These are phyloP conservation scores for Acomys russatus DNA, from an alignment of 2,797 vertebrate species.

Conservation along the genomic window DNA sequence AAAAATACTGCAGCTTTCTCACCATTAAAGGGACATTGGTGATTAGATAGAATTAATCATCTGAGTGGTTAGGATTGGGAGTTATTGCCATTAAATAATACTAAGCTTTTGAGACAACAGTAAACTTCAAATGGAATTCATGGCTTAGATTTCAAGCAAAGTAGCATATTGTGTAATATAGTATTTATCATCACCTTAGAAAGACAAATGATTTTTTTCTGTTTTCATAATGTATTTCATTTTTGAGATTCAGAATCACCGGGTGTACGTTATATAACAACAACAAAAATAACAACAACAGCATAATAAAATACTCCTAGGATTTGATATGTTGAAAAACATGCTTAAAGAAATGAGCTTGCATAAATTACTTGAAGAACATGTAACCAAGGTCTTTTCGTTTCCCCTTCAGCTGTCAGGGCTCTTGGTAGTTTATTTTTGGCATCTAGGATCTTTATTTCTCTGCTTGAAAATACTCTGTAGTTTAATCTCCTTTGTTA, in stretches of 20 bases:
- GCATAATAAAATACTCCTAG: slow-evolving; percentile 54
- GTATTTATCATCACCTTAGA: slow-evolving; percentile 69
- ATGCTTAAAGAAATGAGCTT: slow-evolving; percentile 71
- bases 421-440: slow-evolving; percentile 4
- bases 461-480: slow-evolving; percentile 27
- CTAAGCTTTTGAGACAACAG: slow-evolving; percentile 65
- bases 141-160: slow-evolving; percentile 57
- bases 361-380: slow-evolving; percentile 59
- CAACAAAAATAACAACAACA: background rate
- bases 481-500: slow-evolving; percentile 29
- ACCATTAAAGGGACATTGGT: slow-evolving; percentile 70
- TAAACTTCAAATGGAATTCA: slow-evolving; percentile 61
- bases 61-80: slow-evolving; percentile 59
- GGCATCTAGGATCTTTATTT: slow-evolving; percentile 18
- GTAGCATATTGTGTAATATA: slow-evolving; percentile 61
- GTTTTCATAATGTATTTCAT: slow-evolving; percentile 63
- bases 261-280: slow-evolving; percentile 68
- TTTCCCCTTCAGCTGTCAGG: slow-evolving; percentile 41
- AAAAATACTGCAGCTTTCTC: slow-evolving; percentile 74
- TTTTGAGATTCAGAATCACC: slow-evolving; percentile 69
- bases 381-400: background rate
- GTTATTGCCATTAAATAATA: slow-evolving; percentile 56
- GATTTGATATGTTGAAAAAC: slow-evolving; percentile 62
- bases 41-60: slow-evolving; percentile 77
- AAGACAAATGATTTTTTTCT: slow-evolving; percentile 71